Conservation (phyloP, 2,113 vertebrate genomes). For the Trichomycterus rosablanca region DNA sequence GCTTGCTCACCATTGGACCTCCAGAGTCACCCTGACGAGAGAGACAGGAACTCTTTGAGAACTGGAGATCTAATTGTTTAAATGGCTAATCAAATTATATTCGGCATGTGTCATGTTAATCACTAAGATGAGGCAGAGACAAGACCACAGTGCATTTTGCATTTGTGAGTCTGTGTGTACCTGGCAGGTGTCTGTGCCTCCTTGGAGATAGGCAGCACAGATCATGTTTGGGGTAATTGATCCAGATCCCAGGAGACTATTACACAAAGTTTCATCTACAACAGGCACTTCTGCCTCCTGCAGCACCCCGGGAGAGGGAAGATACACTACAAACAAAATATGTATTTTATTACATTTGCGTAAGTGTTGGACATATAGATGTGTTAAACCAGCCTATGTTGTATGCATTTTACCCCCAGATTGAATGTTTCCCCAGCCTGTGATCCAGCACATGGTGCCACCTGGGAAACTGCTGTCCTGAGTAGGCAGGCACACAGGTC, state of each 20-base stretch:
- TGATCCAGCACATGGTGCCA: conserved; percentile 42
- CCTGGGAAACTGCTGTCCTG: conserved; percentile 37
- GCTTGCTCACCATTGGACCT: conserved; percentile 33
- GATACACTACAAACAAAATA: not conserved
- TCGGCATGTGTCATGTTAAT: no score
- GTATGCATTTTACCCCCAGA: conserved; percentile 9
- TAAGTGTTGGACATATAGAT: no score
- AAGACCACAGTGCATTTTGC: not conserved
- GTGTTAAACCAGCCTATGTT: no score
- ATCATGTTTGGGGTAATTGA: conserved; percentile 39
- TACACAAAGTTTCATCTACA: not conserved
- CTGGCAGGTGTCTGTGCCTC: conserved; percentile 35
- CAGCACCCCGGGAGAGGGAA: conserved; percentile 18
- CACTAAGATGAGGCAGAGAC: no score
- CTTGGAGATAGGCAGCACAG: conserved; percentile 27
- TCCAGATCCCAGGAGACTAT: not conserved
- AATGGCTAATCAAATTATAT: no score
- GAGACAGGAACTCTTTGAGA: not conserved
- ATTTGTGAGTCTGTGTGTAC: conserved; percentile 9
- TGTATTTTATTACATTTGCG: not conserved
- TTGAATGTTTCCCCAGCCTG: conserved; percentile 62
- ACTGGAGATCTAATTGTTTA: not conserved
- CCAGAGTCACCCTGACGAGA: conserved; percentile 34
- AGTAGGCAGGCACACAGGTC: conserved; percentile 68
- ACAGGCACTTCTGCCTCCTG: conserved; percentile 27